These are phyloP conservation scores for Salvelinus fontinalis DNA, from an alignment of 2,113 vertebrate species.

Conservation along the genomic window DNA sequence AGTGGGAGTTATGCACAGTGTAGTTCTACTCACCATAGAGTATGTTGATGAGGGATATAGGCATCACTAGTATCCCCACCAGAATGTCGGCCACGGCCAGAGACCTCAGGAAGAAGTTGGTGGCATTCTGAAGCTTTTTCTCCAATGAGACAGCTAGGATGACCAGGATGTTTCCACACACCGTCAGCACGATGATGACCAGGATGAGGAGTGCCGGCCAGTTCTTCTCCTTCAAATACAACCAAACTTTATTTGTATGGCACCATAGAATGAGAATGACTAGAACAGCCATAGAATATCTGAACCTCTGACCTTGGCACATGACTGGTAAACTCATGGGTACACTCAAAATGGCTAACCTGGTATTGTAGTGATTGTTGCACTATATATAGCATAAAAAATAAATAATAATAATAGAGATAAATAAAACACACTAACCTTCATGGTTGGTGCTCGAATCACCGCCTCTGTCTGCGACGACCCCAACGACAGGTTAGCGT, in stretches of 20 bases:
- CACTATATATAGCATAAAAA: no score
- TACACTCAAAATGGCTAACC: no score
- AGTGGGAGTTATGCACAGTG: neutral
- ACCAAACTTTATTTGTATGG: no score
- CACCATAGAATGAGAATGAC: no score
- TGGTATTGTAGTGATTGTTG: no score
- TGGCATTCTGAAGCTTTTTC: slow-evolving; percentile 98
- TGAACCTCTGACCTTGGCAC: no score
- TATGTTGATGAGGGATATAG: slow-evolving; percentile 92
- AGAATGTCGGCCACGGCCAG: slow-evolving; percentile 97
- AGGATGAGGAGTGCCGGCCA: slow-evolving; percentile 94
- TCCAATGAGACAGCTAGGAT: slow-evolving; percentile 96
- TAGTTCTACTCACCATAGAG: slow-evolving; percentile 87
- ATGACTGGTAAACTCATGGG: no score
- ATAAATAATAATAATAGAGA: no score
- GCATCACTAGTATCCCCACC: slow-evolving; percentile 98
- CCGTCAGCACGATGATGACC: slow-evolving; percentile 91
- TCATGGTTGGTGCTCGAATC: slow-evolving; percentile 43
- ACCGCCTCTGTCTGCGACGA: slow-evolving; percentile 57
- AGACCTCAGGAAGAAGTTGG: slow-evolving; percentile 97
- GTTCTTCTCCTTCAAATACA: slow-evolving; percentile 81
- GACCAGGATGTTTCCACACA: slow-evolving; percentile 95
- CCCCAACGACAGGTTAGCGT: slow-evolving; percentile 52
- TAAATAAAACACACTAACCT: no score
- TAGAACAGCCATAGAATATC: no score